Conservation (phyloP, 2,888 invertebrate species). For the Apamea sordens region DNA sequence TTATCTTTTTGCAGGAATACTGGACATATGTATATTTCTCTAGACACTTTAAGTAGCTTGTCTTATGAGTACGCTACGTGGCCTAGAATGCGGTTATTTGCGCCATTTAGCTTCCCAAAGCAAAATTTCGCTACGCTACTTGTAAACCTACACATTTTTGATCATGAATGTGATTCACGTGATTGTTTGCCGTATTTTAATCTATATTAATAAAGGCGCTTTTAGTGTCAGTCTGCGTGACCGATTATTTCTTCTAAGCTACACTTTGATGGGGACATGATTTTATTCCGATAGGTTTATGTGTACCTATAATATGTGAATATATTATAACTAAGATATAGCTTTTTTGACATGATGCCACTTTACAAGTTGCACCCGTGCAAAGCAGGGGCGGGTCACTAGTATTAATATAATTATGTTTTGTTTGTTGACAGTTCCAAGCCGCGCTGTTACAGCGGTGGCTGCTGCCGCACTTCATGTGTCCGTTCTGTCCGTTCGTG, state of each 20-base stretch:
- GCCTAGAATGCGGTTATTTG: constrained; percentile 19
- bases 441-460: constrained; percentile 96
- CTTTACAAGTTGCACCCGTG: no score
- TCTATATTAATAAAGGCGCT: background rate
- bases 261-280: background rate
- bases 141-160: background rate
- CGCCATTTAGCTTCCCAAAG: background rate
- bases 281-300: background rate
- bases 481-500: constrained; percentile 96
- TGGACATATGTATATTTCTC: background rate
- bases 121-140: background rate
- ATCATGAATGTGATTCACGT: background rate
- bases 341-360: background rate
- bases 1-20: constrained; percentile 20
- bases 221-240: background rate
- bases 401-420: background rate
- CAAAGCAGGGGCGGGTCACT: no score
- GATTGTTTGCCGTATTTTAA: background rate
- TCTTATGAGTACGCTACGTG: background rate
- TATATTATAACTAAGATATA: no score
- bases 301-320: no score
- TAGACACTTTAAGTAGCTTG: constrained; percentile 2
- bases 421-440: constrained; percentile 92
- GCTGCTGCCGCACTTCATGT: constrained; percentile 96
- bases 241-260: background rate